Evolutionary conservation across 1,140 invertebrate species (phyloP), one percentile per base, ranked within the genome.

Genomic region (Venturia canescens): DNA sequence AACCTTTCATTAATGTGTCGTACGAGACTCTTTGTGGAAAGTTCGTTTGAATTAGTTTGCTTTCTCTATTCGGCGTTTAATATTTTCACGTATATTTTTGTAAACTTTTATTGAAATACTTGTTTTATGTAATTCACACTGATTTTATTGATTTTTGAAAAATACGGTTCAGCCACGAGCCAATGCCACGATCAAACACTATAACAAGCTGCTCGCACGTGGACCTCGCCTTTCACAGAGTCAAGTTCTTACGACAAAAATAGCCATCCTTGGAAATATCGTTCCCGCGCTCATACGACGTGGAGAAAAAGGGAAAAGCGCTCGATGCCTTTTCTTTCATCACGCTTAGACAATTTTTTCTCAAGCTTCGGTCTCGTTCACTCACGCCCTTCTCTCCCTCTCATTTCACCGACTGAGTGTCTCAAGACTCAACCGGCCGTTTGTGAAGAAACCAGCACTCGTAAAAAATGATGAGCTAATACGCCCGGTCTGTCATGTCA

Each of bases 381-480:
- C 67, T 5, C 38, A 11, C 38, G 11, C 38, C 11, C 38, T 70
- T 21, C 3, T 38, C 38, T 38, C 16, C 3, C 27, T 70, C 11
- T 38, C 18, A 29, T n/a, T 38, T 31, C 31, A 2, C 38, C 38
- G 18, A n/a, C 6, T 29, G 23, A 9, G 67, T 29, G 29, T 29
- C 18, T 70, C 31, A 70, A 70, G 38, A 31, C 67, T 38, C 21
- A 38, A 70, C 9, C n/a, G 5, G 15, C 67, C 1, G 38, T 5
- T 44, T 44, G 31, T 1, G 0, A 23, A 57, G 31, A 31, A 13
- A 27, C 31, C 31, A n/a, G n/a, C n/a, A 38, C 18, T 27, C 67
- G 67, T 18, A 57, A 57, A n/a, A 57, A 70, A 13, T 31, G 67
- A 70, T 38, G 67, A 70, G 67, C 38, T 70, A 70, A 70, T 31